A percentile compares a stretch with the other conserved stretches of the same genome.
phyloP scores from a whole-genome alignment of 2,797 vertebrate genomes.

The Furcifer pardalis region DNA sequence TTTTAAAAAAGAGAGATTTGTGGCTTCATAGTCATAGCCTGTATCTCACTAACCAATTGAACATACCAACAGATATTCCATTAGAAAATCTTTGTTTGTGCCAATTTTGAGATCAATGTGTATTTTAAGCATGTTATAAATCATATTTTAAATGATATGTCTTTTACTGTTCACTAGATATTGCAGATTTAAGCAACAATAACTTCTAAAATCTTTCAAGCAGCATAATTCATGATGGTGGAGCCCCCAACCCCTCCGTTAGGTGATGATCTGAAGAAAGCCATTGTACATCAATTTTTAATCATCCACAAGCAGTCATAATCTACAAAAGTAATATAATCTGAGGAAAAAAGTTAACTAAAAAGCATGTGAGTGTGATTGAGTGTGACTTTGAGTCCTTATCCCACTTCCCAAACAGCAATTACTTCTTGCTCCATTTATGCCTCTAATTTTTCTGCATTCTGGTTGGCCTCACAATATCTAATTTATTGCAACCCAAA shows the following conservation, averaged over 20 bases:
- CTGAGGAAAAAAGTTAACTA: too few species aligned
- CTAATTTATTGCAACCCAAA: too few species aligned
- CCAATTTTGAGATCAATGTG: constrained; percentile 31
- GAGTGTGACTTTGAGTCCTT: too few species aligned
- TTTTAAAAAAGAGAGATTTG: not conserved
- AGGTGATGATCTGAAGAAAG: not conserved
- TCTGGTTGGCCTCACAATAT: too few species aligned
- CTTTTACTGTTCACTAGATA: constrained; percentile 1
- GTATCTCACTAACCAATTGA: constrained; percentile 16
- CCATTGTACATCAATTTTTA: not conserved
- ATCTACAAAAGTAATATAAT: too few species aligned
- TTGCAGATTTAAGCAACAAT: constrained; percentile 25
- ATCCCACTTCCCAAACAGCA: too few species aligned
- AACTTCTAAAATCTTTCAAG: not conserved
- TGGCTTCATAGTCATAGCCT: not conserved
- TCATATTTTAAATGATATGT: constrained; percentile 31
- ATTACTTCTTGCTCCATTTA: too few species aligned
- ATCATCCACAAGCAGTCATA: not conserved
- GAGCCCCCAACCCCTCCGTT: not conserved
- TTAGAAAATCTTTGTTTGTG: constrained; percentile 30
- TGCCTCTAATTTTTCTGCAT: too few species aligned
- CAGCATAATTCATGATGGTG: constrained; percentile 1
- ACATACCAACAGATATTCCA: constrained; percentile 7
- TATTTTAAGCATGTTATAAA: constrained; percentile 36
- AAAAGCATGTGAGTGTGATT: too few species aligned